phyloP scores from a whole-genome alignment of 2,888 invertebrate species.

The Callyntrura sp. region DNA sequence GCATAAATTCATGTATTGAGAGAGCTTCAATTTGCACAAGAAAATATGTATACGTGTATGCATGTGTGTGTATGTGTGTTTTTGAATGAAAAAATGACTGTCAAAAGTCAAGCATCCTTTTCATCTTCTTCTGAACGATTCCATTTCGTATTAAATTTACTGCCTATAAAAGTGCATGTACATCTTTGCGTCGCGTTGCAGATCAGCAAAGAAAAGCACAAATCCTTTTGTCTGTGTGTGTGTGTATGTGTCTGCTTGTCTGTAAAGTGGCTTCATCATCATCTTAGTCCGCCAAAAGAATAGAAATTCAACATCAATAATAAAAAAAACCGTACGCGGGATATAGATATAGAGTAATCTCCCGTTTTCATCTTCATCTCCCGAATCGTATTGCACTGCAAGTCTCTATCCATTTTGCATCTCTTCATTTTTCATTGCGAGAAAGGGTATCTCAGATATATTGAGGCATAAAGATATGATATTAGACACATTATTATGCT shows the following conservation, averaged over 20 bases:
- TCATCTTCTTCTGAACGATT: neutral
- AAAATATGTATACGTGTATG: too few relatives aligned
- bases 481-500: neutral
- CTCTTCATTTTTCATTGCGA: conserved; percentile 50
- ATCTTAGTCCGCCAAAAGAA: conserved; percentile 15
- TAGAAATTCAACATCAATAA: conserved; percentile 37
- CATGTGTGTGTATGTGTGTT: too few relatives aligned
- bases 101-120: conserved; percentile 45
- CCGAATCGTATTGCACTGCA: conserved; percentile 18
- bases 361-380: neutral
- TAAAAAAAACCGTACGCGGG: neutral
- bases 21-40: too few relatives aligned
- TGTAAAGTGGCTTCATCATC: conserved; percentile 39
- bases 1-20: neutral
- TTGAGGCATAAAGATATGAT: neutral
- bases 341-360: conserved; percentile 11
- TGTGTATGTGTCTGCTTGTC: neutral
- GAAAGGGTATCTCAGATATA: conserved; percentile 6
- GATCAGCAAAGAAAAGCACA: too few relatives aligned
- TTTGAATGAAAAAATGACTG: conserved; percentile 29
- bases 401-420: conserved; percentile 32
- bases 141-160: conserved; percentile 6
- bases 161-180: neutral
- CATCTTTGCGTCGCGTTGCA: neutral
- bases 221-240: neutral